Percentiles rank a stretch among this genome's conserved stretches.
phyloP scores from a whole-genome alignment of 2,888 invertebrate species.

The Gortyna flavago region DNA sequence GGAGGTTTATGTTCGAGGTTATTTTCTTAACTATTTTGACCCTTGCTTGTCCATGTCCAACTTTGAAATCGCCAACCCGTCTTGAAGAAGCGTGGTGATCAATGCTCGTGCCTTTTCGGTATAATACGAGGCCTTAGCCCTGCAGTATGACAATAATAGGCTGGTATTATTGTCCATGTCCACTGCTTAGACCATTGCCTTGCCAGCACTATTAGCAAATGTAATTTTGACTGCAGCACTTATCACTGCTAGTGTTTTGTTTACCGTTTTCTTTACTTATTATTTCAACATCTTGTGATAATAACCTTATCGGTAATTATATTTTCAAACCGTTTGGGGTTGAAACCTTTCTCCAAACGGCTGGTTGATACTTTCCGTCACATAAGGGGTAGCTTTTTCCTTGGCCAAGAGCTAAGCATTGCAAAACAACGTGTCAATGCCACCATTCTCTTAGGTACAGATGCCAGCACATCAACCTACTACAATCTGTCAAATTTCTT shows the following conservation, averaged over 20 bases:
- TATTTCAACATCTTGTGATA: neutral
- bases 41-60: neutral
- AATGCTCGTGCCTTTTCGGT: neutral
- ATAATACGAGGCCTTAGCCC: neutral
- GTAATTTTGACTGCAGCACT: neutral
- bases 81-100: neutral
- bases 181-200: neutral
- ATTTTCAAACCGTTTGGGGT: no score
- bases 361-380: no score
- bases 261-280: neutral
- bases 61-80: neutral
- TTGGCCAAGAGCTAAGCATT: no score
- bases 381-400: no score
- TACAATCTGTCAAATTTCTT: no score
- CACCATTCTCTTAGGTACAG: no score
- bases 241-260: neutral
- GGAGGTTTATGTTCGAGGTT: conserved; percentile 16
- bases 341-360: no score
- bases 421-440: no score
- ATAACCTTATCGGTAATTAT: no score
- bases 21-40: conserved; percentile 19
- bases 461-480: no score
- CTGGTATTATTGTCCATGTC: neutral
- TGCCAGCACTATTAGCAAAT: neutral
- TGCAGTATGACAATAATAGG: neutral